A percentile compares a stretch with the other conserved stretches of the same genome.
Evolutionary conservation across 2,797 vertebrate genomes (phyloP).

Genomic region (Naso thynnoides): DNA sequence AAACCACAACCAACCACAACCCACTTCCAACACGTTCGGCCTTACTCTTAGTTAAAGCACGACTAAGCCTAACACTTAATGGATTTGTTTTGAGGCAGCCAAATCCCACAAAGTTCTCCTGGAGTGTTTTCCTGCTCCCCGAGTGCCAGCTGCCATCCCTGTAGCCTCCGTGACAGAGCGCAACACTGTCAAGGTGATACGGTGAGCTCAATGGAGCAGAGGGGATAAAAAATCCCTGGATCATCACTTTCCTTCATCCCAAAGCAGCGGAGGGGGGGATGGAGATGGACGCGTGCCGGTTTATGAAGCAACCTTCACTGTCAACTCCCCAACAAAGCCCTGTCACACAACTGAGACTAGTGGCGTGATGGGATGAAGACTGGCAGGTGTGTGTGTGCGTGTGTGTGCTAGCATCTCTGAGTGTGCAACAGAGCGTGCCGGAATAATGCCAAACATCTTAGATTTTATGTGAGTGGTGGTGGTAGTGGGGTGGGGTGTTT

Average conservation of each 20-base stretch:
- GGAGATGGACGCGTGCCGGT: slow-evolving; percentile 61
- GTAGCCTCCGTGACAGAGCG: slow-evolving; percentile 48
- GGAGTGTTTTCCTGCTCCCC: not conserved
- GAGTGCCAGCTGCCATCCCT: slow-evolving; percentile 18
- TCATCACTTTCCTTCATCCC: slow-evolving; percentile 78
- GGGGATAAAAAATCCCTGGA: slow-evolving; percentile 61
- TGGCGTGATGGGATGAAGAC: slow-evolving; percentile 67
- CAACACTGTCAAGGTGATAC: slow-evolving; percentile 74
- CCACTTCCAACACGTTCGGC: slow-evolving; percentile 29
- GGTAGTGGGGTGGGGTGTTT: slow-evolving; percentile 30
- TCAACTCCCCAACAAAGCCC: slow-evolving; percentile 73
- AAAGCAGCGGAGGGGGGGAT: slow-evolving; percentile 57
- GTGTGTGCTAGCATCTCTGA: slow-evolving; percentile 31
- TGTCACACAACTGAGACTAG: slow-evolving; percentile 44
- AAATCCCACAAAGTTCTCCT: slow-evolving; percentile 37
- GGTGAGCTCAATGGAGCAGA: slow-evolving; percentile 55
- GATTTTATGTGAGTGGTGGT: slow-evolving; percentile 30
- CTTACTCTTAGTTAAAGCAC: slow-evolving; percentile 27
- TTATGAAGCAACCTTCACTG: slow-evolving; percentile 74
- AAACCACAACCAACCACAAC: slow-evolving; percentile 31
- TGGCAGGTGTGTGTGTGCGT: slow-evolving; percentile 63
- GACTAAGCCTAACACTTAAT: slow-evolving; percentile 19
- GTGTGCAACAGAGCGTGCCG: slow-evolving; percentile 36
- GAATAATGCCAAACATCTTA: slow-evolving; percentile 60
- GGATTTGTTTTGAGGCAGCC: slow-evolving; percentile 36